Evolutionary conservation across 2,113 vertebrate species (phyloP), one percentile per base, ranked within the genome.

Genomic region (Bothrops jararaca): DNA sequence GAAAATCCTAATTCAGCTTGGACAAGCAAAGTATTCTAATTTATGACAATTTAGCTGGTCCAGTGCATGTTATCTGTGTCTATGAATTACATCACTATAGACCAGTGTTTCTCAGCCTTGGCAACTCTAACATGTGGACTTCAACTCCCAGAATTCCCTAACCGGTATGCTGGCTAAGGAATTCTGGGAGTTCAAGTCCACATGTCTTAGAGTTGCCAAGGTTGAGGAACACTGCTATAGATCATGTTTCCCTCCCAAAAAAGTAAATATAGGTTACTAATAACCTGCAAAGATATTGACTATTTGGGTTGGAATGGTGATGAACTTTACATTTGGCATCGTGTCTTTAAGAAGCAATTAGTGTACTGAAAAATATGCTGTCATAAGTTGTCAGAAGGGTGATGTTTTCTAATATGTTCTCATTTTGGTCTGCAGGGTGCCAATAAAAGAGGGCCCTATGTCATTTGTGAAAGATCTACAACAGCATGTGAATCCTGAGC

Each of bases 391-490:
- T 48, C 45, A 3, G 26, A 48, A 5, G 0, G 0, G 15, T 93
- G 50, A 56, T n/a, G 57, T 89, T 52, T 52, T 74, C 93, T 18
- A 20, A 86, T 88, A 26, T 89, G 56, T 0, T 91, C 22, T 58
- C 29, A 15, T 56, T 95, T 96, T 94, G 92, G 89, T 85, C 26
- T 60, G 48, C 88, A 97, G 97, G n/a, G 24, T 90, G 13, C 94
- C 94, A 94, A 94, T 85, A 15, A 94, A 95, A 0, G 42, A 96
- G 88, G 0, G 0, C 8, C 1, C 92, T 15, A 60, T 90, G 56
- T 88, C 93, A 0, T 97, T 97, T 90, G 91, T 97, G 3, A 18
- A 90, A 23, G 94, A 96, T 80, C 89, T 96, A 69, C 96, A 97
- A 94, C 95, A 94, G 39, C 53, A 90, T 0, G 52, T 53, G 5